Base-by-base conservation (phyloP, 2,797 vertebrate species). In the Mionectes olivaceus region DNA sequence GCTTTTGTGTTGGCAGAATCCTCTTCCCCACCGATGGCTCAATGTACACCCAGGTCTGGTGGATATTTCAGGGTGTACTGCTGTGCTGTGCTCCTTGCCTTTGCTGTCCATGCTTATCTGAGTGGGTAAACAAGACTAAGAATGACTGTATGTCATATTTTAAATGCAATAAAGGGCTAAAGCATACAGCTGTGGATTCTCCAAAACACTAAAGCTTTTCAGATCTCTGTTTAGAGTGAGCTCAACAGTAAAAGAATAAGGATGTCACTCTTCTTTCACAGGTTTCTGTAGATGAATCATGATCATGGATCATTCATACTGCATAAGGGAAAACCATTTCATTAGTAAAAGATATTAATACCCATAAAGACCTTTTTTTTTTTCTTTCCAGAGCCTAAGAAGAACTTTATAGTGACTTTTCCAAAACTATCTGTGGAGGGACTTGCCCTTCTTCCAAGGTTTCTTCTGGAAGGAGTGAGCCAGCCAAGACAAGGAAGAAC, bases 321-420 rank as follows among this genome's bases (percentile, higher is more conserved):
- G 19, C 9, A 5, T n/a, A 60, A 55, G 25, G 39, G 11, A 17
- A 87, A 92, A 81, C 3, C 4, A 64, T 24, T 76, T 68, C 3
- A 46, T 67, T 65, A 65, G 21, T 46, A 55, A 83, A 83, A 33
- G 25, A 41, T 6, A 61, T 27, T 33, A 77, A 39, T 1, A 12
- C 5, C 4, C 7, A 19, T 7, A 33, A 35, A 8, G 5, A 25
- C 3, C 2, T 5, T 5, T 30, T 21, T 19, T 47, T 43, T 8
- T 33, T 43, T 46, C 46, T 32, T 52, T 89, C 65, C 61, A 9
- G 4, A 2, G 5, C 2, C 5, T 71, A 44, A 71, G 24, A 11
- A 35, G 22, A 79, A 65, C 11, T n/a, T 81, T 56, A 43, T 11
- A 39, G 13, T 35, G 44, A 74, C n/a, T 65, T 88, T 67, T 56